Base-by-base conservation (phyloP, 2,113 vertebrate species). In the Atrichornis clamosus region DNA sequence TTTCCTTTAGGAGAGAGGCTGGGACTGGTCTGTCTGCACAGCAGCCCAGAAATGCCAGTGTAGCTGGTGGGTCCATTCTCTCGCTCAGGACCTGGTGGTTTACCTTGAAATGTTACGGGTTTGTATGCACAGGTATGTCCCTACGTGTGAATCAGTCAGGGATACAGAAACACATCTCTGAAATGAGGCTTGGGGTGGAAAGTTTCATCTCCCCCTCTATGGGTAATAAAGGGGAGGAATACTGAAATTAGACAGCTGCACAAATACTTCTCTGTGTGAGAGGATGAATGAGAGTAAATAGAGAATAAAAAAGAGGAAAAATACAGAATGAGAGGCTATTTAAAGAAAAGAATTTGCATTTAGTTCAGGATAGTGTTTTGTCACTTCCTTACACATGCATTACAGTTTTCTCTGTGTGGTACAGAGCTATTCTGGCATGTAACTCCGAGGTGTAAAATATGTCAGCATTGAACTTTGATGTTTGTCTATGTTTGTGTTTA, bases 231-330 rank as follows among this genome's bases (percentile, higher is more conserved):
- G 49, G n/a, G 41, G 41, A 81, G 46, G 53, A 80, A 81, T 76
- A 13, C 13, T 80, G 67, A 65, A 88, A 90, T 90, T 50, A 80
- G 67, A 53, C 86, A 92, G 92, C 94, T 97, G 88, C 52, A 76
- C 62, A 90, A 94, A 80, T 83, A 78, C 42, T 74, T 72, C 33
- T 39, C 70, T 15, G 2, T 93, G 73, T 97, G 97, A 97, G 91
- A 85, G 89, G 91, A 95, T 93, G 81, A 97, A 97, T 95, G 95
- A 84, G 95, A 97, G 96, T 95, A 96, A 97, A 97, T 60, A 94
- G n/a, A 68, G 77, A 58, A 84, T 42, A 70, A 84, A 70, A 52
- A 58, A 73, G 73, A 78, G 28, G 47, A 52, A 85, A 91, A 90
- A 53, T 39, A 77, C 59, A 86, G 78, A 90, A 97, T 96, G 96